Percentiles rank a stretch among this genome's conserved stretches.
phyloP scores from a whole-genome alignment of 2,797 vertebrate genomes.

The Anolis apletophallus region DNA sequence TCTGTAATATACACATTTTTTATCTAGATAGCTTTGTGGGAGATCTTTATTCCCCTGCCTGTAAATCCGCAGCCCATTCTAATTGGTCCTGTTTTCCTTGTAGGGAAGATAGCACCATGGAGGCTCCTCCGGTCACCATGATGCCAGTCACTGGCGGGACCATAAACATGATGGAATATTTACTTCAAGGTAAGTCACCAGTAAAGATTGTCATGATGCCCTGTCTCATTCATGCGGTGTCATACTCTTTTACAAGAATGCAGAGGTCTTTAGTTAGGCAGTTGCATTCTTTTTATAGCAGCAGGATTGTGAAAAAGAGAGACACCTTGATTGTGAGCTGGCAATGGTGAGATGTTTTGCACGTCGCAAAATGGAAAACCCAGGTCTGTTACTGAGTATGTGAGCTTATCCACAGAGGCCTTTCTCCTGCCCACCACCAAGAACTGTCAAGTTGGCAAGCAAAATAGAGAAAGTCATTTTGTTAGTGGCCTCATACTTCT shows the following conservation, averaged over 20 bases:
- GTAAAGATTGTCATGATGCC: background rate
- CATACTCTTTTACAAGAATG: background rate
- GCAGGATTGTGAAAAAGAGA: background rate
- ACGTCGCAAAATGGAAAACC: background rate
- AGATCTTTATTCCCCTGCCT: too few relatives aligned
- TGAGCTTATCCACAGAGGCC: background rate
- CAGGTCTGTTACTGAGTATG: background rate
- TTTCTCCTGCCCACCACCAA: background rate
- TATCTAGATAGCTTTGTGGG: too few relatives aligned
- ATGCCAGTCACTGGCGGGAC: constrained; percentile 94
- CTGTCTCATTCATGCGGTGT: background rate
- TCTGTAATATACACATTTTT: too few relatives aligned
- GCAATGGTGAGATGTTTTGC: background rate
- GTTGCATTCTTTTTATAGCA: background rate
- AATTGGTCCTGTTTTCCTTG: background rate
- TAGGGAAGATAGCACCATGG: constrained; percentile 79
- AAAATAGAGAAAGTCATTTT: background rate
- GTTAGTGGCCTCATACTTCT: background rate
- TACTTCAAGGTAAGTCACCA: constrained; percentile 87
- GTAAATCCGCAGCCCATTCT: too few relatives aligned
- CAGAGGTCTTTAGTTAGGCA: background rate
- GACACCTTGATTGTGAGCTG: background rate
- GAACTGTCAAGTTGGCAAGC: background rate
- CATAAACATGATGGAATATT: constrained; percentile 97
- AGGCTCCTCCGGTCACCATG: constrained; percentile 93